Base-by-base conservation (phyloP, 2,888 invertebrate species). In the Lycaena phlaeas region DNA sequence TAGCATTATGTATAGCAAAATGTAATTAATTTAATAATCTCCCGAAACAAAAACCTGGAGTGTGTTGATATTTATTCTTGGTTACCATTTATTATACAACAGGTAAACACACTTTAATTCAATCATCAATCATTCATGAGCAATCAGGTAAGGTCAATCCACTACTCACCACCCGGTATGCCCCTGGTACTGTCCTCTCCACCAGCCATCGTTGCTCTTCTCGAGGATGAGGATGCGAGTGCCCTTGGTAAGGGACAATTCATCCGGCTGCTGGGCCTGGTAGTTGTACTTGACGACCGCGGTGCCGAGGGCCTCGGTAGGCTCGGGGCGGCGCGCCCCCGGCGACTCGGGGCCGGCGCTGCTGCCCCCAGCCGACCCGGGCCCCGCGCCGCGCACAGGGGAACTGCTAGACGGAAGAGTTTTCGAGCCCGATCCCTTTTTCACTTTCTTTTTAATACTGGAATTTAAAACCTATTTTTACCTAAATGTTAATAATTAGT, bases 191-290 rank as follows among this genome's bases (percentile, higher is more conserved):
- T 95, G 95, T 38, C 98, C 99, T 62, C 97, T 90, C 99, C 99
- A 99, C 99, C 99, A 99, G 46, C 95, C 97, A 78, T 99, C 99
- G 56, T 97, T 97, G 60, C 97, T 97, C 84, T 98, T 98, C 82
- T 99, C 98, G 51, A 98, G 85, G 52, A 99, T 98, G 47, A 94
- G 88, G 54, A 99, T 96, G 57, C 94, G 86, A 42, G 96, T 96
- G 54, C 97, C 98, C 85, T 98, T 99, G 30, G 93, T 92, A 49
- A 99, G 87, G 1, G 96, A 92, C 41, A 99, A 85, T 73, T 99
- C 99, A 66, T 99, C 99, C 1, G 95, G 91, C 75, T 98, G 96
- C 81, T 96, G 96, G 30, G 98, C 97, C 61, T 82, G 81, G 76
- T 95, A 95, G 81, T 94, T 95, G 82, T 97, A 99, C 84, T 98